Conservation (phyloP, 2,113 vertebrate species). For the Thamnaconus septentrionalis region DNA sequence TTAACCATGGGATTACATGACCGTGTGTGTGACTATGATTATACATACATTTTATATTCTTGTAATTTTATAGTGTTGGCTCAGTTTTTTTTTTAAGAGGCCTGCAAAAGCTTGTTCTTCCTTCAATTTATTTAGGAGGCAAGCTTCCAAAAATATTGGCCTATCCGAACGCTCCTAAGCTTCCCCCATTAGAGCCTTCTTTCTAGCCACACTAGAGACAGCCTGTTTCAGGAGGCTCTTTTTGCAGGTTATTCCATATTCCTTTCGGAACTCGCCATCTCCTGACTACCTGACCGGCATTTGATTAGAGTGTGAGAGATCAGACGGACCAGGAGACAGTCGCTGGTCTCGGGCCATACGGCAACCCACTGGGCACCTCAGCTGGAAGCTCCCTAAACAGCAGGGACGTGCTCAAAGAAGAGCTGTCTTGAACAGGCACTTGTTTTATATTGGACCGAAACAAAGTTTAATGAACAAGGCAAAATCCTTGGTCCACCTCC, state of each 20-base stretch:
- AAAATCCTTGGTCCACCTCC: not conserved
- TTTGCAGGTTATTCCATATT: not conserved
- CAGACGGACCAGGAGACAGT: not conserved
- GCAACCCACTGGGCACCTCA: not conserved
- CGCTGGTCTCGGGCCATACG: not conserved
- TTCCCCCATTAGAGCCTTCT: not conserved
- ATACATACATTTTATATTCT: too few species aligned
- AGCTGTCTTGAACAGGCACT: not conserved
- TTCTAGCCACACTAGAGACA: not conserved
- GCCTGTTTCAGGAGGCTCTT: not conserved
- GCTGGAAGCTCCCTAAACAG: not conserved
- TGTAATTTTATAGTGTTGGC: too few species aligned
- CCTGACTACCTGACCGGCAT: not conserved
- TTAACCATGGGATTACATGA: too few species aligned
- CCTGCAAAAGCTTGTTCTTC: too few species aligned
- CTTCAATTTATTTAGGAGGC: too few species aligned
- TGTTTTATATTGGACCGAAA: not conserved
- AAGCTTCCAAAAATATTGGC: too few species aligned
- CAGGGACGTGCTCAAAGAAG: not conserved
- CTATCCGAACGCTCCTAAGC: not conserved
- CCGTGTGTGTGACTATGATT: too few species aligned
- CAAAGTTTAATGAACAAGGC: slow-evolving; percentile 17
- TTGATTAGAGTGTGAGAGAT: slow-evolving; percentile 6
- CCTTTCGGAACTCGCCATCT: slow-evolving; percentile 1
- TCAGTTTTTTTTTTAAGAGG: too few species aligned